Evolutionary conservation across 2,797 vertebrate genomes (phyloP).

Genomic region (Mormyrops attenuatus): DNA sequence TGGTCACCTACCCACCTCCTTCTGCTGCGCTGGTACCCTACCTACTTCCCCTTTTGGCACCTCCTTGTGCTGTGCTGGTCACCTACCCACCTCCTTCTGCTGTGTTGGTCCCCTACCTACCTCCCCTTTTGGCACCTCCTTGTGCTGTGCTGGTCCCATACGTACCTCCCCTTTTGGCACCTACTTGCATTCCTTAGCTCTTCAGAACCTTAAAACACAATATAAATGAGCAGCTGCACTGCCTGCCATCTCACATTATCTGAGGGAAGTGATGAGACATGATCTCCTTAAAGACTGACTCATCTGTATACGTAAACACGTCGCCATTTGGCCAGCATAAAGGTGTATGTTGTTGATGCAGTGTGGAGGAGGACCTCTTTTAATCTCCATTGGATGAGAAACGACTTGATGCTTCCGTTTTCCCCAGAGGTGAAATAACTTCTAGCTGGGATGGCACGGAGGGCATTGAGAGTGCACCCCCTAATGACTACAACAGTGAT

Average conservation of each 20-base stretch:
- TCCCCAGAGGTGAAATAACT: background rate
- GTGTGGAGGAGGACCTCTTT: background rate
- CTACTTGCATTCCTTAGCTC: background rate
- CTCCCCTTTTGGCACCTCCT: background rate
- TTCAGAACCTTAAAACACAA: background rate
- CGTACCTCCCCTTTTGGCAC: background rate
- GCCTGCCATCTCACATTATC: background rate
- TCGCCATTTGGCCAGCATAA: background rate
- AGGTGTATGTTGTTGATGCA: background rate
- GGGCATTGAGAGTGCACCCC: background rate
- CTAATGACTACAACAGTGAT: background rate
- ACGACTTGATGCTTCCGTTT: background rate
- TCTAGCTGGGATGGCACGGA: constrained; percentile 34
- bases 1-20: background rate
- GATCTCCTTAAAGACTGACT: background rate
- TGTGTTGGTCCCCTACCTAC: no score
- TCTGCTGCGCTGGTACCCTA: background rate
- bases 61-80: no score
- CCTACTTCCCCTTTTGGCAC: background rate
- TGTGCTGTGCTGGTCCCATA: background rate
- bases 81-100: no score
- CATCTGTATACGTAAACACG: background rate
- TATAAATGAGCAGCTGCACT: background rate
- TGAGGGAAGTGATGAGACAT: background rate
- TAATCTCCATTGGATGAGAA: background rate